Percentiles rank a stretch among this genome's conserved stretches.
phyloP scores from a whole-genome alignment of 2,797 vertebrate species.

The Limnodromus scolopaceus region DNA sequence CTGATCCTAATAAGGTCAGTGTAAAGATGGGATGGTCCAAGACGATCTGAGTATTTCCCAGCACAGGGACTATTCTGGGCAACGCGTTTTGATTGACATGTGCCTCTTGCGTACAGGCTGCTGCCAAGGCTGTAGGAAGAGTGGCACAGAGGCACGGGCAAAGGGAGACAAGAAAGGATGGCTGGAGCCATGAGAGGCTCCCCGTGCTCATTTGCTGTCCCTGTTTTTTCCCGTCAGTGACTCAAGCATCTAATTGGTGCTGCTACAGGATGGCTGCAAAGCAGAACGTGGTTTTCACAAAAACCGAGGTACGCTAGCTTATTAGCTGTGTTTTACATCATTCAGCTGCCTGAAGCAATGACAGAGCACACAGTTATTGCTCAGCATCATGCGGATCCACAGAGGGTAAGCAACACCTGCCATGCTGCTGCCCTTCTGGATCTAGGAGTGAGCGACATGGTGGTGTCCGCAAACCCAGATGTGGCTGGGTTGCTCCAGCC shows the following conservation, averaged over 20 bases:
- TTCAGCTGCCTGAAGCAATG: background rate
- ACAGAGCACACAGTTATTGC: background rate
- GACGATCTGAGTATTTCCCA: background rate
- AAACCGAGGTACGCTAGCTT: background rate
- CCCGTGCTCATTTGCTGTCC: background rate
- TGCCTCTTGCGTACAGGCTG: background rate
- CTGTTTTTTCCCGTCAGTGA: background rate
- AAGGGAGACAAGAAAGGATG: background rate
- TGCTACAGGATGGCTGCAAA: background rate
- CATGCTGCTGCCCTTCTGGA: background rate
- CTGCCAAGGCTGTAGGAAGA: background rate
- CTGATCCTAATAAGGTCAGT: background rate
- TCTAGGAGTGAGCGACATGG: background rate
- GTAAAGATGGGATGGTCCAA: background rate
- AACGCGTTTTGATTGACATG: background rate
- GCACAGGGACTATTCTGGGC: background rate
- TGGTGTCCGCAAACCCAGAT: background rate
- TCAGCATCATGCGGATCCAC: background rate
- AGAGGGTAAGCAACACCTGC: background rate
- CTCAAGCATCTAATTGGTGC: background rate
- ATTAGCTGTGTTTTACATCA: background rate
- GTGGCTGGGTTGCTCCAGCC: background rate
- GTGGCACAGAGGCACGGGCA: accelerated
- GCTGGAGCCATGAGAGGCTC: accelerated
- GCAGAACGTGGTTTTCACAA: background rate